A percentile compares a stretch with the other conserved stretches of the same genome.
Evolutionary conservation across 2,113 vertebrate genomes (phyloP).

Genomic region (Saimiri boliviensis): DNA sequence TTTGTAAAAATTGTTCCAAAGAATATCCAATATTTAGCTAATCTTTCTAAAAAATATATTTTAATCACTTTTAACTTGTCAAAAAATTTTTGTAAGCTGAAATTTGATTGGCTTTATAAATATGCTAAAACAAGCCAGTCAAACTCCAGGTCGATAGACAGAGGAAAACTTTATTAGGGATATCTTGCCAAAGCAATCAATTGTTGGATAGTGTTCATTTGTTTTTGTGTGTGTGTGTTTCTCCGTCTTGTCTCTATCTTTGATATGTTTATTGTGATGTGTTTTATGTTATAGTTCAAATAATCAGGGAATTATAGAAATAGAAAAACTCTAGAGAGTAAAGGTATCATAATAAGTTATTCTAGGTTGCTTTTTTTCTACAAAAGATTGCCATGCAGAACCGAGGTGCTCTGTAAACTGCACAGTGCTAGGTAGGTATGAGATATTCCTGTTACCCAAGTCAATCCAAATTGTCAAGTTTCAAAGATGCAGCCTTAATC

Average conservation of each 20-base stretch:
- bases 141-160: background rate
- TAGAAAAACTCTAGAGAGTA: background rate
- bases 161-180: background rate
- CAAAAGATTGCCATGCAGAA: background rate
- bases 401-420: background rate
- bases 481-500: background rate
- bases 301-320: slow-evolving; percentile 6
- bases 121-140: background rate
- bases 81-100: background rate
- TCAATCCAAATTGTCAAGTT: background rate
- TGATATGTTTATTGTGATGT: background rate
- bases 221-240: background rate
- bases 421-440: background rate
- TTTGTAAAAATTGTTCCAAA: background rate
- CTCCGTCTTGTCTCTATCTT: background rate
- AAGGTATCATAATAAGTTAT: background rate
- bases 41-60: background rate
- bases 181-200: background rate
- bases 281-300: background rate
- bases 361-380: background rate
- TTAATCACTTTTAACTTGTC: background rate
- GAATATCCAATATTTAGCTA: background rate
- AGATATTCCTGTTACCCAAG: background rate
- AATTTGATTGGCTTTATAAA: background rate
- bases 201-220: background rate